These are phyloP conservation scores for Ptychodera flava DNA, from an alignment of 35 echinoderm and acorn worm species.

Conservation along the genomic window DNA sequence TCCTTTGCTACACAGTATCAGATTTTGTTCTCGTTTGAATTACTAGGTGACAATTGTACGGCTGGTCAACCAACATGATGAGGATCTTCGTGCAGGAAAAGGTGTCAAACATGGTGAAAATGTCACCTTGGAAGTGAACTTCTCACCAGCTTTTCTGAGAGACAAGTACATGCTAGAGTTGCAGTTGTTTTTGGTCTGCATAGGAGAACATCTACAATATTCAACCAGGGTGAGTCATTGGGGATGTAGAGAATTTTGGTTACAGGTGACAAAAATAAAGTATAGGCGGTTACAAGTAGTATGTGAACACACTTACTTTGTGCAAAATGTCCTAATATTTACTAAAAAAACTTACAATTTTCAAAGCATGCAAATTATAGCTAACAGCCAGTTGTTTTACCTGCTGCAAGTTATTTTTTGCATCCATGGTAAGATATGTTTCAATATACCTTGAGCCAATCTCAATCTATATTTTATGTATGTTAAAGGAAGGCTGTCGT, in stretches of 20 bases:
- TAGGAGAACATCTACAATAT: constrained; percentile 36
- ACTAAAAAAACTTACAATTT: too few species aligned
- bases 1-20: too few species aligned
- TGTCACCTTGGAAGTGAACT: constrained; percentile 53
- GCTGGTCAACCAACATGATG: constrained; percentile 56
- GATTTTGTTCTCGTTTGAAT: too few species aligned
- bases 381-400: not conserved
- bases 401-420: not conserved
- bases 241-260: too few species aligned
- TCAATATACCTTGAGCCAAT: not conserved
- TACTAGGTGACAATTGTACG: too few species aligned
- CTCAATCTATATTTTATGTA: not conserved
- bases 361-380: not conserved
- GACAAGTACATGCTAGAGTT: constrained; percentile 49
- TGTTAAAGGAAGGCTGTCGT: too few species aligned
- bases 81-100: constrained; percentile 52
- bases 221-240: constrained; percentile 40
- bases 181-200: constrained; percentile 65
- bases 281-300: too few species aligned
- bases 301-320: too few species aligned
- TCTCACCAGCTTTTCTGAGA: constrained; percentile 71
- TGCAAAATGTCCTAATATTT: too few species aligned
- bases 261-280: too few species aligned
- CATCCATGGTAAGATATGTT: not conserved
- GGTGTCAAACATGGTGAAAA: constrained; percentile 48